Base-by-base conservation (phyloP, 2,888 invertebrate species). In the Drosophila neutralis region DNA sequence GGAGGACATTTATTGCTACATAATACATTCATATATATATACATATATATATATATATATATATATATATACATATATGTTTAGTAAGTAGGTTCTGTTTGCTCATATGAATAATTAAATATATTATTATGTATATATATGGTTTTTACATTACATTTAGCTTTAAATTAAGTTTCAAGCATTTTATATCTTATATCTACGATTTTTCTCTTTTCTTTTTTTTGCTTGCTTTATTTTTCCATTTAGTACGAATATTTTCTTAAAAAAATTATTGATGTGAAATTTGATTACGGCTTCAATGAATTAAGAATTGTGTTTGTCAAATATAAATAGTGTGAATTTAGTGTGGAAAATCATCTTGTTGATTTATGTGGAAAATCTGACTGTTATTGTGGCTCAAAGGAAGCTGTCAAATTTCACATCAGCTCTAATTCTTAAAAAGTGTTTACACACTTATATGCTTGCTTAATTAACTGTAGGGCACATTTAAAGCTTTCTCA, bases 401-500 rank as follows among this genome's bases (percentile, higher is more conserved):
- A 13, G 15, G 40, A 33, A 27, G 58, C 36, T 66, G 69, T 45
- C 70, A 56, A 70, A 29, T 52, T 27, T 63, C 56, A 56, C 58
- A 54, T 11, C 45, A 27, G 35, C 35, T 57, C 42, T 57, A 40
- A n/a, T 56, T 11, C 48, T 49, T 51, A 49, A 36, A 27, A 15
- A 4, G 40, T 36, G 42, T 33, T 59, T 35, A 29, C 52, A 45
- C 63, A 58, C 42, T 45, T 29, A 51, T 15, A 3, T 51, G 27
- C 73, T 58, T 48, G 38, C 54, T 61, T 69, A 69, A 69, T 70
- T 84, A 80, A 68, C 69, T 42, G 64, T 91, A 90, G 92, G 92
- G 90, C 91, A 92, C 90, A 91, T 91, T 89, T 92, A 92, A 92
- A 92, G 92, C 92, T 92, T 91, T 92, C 84, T 87, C 72, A 91